Percentiles rank a stretch among this genome's conserved stretches.
Evolutionary conservation across 2,113 vertebrate species (phyloP).

Genomic region (Gymnogyps californianus): DNA sequence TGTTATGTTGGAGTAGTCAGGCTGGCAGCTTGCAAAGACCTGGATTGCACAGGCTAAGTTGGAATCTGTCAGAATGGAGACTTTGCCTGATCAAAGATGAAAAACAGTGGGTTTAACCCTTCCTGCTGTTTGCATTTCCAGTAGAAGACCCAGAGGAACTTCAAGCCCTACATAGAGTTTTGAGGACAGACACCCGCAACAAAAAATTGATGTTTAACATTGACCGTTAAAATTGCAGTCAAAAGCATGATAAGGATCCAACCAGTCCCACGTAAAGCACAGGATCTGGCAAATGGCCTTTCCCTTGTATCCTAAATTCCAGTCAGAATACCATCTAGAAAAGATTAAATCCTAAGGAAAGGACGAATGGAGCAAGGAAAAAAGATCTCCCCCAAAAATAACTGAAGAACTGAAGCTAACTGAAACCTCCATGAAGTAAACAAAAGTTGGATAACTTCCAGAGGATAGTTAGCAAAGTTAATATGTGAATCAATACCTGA

Average conservation of each 20-base stretch:
- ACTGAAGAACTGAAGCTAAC: not conserved
- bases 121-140: not conserved
- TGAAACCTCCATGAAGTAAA: not conserved
- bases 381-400: not conserved
- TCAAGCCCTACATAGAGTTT: not conserved
- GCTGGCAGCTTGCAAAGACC: not conserved
- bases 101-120: not conserved
- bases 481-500: not conserved
- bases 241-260: not conserved
- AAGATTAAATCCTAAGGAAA: not conserved
- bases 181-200: not conserved
- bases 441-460: not conserved
- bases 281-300: not conserved
- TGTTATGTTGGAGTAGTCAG: not conserved
- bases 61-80: not conserved
- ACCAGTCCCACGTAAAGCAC: not conserved
- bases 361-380: not conserved
- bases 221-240: not conserved
- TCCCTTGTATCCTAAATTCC: not conserved
- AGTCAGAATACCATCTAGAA: not conserved
- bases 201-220: not conserved
- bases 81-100: not conserved
- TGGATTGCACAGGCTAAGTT: not conserved
- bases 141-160: not conserved
- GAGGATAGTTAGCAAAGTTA: not conserved